A percentile compares a stretch with the other conserved stretches of the same genome.
Conservation (phyloP, 1,140 invertebrate genomes). For the Physella acuta region DNA sequence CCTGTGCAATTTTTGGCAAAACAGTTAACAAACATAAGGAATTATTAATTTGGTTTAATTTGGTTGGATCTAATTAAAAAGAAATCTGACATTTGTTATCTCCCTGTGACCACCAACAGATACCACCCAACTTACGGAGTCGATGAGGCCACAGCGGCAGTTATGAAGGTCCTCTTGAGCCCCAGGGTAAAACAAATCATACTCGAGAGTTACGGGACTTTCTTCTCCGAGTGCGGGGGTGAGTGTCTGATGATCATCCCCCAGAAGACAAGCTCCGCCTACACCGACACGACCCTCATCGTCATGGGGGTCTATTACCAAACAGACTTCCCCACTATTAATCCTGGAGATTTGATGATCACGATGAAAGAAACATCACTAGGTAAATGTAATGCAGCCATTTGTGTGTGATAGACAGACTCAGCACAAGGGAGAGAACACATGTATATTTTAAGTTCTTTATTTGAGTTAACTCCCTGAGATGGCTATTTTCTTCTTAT, state of each 20-base stretch:
- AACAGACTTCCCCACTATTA: constrained; percentile 17
- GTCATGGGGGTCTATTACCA: constrained; percentile 8
- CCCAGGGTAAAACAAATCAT: background rate
- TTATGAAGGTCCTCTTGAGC: background rate
- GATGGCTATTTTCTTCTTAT: background rate
- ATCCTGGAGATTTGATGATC: constrained; percentile 7
- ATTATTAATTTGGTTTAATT: too few relatives aligned
- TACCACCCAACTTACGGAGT: too few relatives aligned
- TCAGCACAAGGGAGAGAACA: too few relatives aligned
- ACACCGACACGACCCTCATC: constrained; percentile 1
- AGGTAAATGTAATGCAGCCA: constrained; percentile 9
- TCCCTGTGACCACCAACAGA: too few relatives aligned
- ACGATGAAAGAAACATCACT: constrained; percentile 6
- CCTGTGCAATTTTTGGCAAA: too few relatives aligned
- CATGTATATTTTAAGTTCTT: background rate
- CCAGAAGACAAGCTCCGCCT: constrained; percentile 21
- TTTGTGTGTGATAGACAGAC: too few relatives aligned
- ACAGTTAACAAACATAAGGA: too few relatives aligned
- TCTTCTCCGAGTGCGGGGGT: constrained; percentile 1
- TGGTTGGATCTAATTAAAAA: too few relatives aligned
- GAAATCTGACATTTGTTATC: too few relatives aligned
- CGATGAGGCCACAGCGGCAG: too few relatives aligned
- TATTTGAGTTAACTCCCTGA: background rate
- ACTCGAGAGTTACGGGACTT: constrained; percentile 9
- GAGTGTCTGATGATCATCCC: background rate